Conservation (phyloP, 1,140 invertebrate species). For the Rhynchophorus ferrugineus region DNA sequence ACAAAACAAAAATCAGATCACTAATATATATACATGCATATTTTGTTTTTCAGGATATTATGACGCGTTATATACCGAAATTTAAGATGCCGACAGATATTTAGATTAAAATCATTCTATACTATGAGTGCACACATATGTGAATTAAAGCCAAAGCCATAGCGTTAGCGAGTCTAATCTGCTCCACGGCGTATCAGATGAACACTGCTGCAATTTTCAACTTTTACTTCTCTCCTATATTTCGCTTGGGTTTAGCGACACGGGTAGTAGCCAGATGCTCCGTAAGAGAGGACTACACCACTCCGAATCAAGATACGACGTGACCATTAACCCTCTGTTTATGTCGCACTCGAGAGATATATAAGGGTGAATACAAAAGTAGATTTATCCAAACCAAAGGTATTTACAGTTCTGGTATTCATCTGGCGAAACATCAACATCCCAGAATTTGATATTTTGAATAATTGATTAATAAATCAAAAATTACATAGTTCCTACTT, state of each 20-base stretch:
- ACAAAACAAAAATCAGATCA: too few species aligned
- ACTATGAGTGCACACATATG: constrained; percentile 26
- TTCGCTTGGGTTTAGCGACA: background rate
- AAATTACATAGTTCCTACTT: too few species aligned
- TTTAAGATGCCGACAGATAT: constrained; percentile 26
- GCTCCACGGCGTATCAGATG: constrained; percentile 22
- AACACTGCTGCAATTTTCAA: constrained; percentile 20
- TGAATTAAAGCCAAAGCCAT: constrained; percentile 29
- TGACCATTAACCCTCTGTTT: constrained; percentile 11
- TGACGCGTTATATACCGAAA: constrained; percentile 17
- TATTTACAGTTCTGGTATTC: too few species aligned
- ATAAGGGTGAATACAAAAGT: background rate
- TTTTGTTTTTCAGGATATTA: background rate
- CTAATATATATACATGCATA: constrained; percentile 15
- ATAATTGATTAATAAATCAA: too few species aligned
- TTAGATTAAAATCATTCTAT: constrained; percentile 28
- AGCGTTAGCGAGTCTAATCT: constrained; percentile 25
- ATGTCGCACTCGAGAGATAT: constrained; percentile 6
- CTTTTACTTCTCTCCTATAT: constrained; percentile 13
- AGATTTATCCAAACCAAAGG: background rate
- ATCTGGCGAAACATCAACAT: too few species aligned
- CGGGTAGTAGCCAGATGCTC: constrained; percentile 17
- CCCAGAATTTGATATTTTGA: too few species aligned
- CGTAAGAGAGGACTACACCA: constrained; percentile 16
- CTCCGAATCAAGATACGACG: constrained; percentile 6